Base-by-base conservation (phyloP, 1,140 invertebrate species). In the Platorchestia sp. region DNA sequence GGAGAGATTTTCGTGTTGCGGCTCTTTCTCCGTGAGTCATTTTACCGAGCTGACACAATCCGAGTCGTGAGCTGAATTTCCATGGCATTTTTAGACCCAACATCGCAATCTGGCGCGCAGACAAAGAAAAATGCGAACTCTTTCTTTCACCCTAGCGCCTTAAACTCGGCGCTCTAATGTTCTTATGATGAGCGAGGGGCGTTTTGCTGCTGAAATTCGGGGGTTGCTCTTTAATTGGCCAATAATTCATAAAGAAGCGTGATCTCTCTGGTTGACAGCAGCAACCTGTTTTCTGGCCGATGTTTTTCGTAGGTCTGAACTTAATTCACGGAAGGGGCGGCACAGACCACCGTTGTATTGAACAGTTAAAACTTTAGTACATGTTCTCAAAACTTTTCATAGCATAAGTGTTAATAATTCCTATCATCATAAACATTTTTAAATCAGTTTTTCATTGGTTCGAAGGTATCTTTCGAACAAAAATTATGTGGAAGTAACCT, bases 1-100 rank as follows among this genome's bases (percentile, higher is more conserved):
- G 36, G 10, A 75, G 27, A 75, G 59, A 75, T 75, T 75, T 75
- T 75, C 27, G 59, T 27, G 59, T 75, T 75, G 59, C 59, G 7
- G 27, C 59, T 75, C 59, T 75, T 75, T 75, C 27, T 36, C 36
- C 59, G 59, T 75, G 59, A 75, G 59, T 75, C 59, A 75, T 75
- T 75, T 75, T 36, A 27, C 59, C 59, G 10, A 75, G 59, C 59
- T 75, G 59, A 75, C 59, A 75, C 59, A 36, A 75, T 75, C 59
- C 59, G 59, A 14, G 27, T 36, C 59, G 59, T 75, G 59, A 75
- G 59, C 59, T 75, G 59, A 75, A 75, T 75, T 75, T 27, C 59
- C 59, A 75, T 75, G 36, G 59, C 59, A 75, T 75, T 75, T 75
- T 75, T 75, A 75, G 59, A 75, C 59, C 59, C 59, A 75, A 75